Evolutionary conservation across 2,797 vertebrate species (phyloP).

Genomic region (Oceanodroma leucorhoa): DNA sequence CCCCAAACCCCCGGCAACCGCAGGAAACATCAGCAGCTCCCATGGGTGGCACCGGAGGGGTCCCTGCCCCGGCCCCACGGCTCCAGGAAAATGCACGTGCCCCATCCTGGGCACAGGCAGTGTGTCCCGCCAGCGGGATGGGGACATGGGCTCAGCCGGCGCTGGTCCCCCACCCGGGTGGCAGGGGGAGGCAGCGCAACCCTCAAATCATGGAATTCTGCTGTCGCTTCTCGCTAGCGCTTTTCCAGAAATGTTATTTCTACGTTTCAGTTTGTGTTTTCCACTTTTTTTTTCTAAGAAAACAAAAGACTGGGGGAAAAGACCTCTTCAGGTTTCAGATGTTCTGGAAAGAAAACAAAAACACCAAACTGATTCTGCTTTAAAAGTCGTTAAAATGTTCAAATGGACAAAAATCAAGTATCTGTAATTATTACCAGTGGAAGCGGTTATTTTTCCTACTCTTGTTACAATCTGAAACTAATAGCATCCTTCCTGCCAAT

Average conservation of each 20-base stretch:
- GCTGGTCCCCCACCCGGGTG: not conserved
- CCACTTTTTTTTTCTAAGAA: not conserved
- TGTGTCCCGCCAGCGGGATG: rapidly evolving
- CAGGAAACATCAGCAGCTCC: not conserved
- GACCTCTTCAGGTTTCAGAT: not conserved
- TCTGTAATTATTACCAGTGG: not conserved
- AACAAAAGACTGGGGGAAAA: not conserved
- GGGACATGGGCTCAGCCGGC: not conserved
- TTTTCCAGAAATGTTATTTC: not conserved
- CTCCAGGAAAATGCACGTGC: rapidly evolving
- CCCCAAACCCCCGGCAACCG: too few species aligned
- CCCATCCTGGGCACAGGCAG: not conserved
- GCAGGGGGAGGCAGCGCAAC: not conserved
- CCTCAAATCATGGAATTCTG: not conserved
- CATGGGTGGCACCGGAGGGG: rapidly evolving
- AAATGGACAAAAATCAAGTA: not conserved
- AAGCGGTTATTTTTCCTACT: not conserved
- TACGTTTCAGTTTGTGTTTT: not conserved
- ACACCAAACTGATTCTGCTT: not conserved
- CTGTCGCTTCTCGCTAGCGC: not conserved
- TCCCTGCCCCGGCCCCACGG: rapidly evolving
- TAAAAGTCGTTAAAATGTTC: constrained; percentile 9
- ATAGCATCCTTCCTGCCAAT: not conserved
- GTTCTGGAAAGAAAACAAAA: not conserved
- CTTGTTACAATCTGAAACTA: not conserved